Conservation (phyloP, 2,113 vertebrate species). For the Trogon melanurus region DNA sequence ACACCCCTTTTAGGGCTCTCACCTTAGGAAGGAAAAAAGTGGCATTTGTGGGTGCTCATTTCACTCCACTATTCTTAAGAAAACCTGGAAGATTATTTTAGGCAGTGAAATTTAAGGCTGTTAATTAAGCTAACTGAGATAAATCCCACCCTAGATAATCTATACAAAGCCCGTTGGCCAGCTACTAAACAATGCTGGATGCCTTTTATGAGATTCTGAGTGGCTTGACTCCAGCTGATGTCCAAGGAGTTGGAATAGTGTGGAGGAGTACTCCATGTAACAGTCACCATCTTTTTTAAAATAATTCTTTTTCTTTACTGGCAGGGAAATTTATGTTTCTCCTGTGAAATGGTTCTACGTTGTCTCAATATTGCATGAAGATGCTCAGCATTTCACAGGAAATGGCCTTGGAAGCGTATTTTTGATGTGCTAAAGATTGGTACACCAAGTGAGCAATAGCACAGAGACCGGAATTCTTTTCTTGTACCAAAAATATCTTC, state of each 20-base stretch:
- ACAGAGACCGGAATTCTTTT: background rate
- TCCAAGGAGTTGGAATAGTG: background rate
- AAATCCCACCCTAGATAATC: background rate
- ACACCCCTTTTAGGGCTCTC: background rate
- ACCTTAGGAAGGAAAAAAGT: background rate
- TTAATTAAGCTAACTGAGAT: background rate
- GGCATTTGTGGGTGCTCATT: background rate
- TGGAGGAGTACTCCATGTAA: background rate
- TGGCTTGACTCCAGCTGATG: background rate
- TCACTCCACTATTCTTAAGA: background rate
- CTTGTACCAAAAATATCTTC: constrained; percentile 31
- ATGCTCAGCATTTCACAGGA: background rate
- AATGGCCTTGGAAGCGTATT: background rate
- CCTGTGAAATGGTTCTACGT: background rate
- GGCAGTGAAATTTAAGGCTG: background rate
- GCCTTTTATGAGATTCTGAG: background rate
- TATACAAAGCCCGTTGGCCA: background rate
- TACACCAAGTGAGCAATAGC: constrained; percentile 37
- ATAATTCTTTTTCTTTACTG: background rate
- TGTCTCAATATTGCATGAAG: background rate
- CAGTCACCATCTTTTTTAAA: fast-evolving
- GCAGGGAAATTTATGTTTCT: background rate
- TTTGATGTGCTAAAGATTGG: background rate
- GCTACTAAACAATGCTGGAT: background rate
- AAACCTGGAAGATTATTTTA: background rate